Percentiles rank a stretch among this genome's conserved stretches.
Conservation (phyloP, 1,140 invertebrate species). For the Musca vetustissima region DNA sequence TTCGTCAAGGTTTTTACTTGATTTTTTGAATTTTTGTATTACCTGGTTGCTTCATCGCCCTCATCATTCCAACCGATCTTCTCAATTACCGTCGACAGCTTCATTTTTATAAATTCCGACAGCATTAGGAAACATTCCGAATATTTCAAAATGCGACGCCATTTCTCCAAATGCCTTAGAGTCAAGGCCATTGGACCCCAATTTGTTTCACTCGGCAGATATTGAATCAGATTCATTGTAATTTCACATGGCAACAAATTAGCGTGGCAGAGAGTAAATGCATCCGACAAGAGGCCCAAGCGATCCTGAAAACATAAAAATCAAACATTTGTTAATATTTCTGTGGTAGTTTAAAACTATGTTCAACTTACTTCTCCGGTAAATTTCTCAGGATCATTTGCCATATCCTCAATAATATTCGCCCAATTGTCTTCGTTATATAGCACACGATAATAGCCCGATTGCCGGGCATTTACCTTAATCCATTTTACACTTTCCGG, state of each 20-base stretch:
- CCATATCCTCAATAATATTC: slow-evolving; percentile 68
- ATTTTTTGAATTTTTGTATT: slow-evolving; percentile 31
- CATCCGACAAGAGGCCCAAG: slow-evolving; percentile 73
- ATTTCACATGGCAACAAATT: slow-evolving; percentile 68
- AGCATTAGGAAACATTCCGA: slow-evolving; percentile 68
- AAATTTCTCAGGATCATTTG: slow-evolving; percentile 68
- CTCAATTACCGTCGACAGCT: slow-evolving; percentile 65
- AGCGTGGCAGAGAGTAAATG: slow-evolving; percentile 73
- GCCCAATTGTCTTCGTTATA: slow-evolving; percentile 81
- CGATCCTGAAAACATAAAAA: slow-evolving; percentile 59
- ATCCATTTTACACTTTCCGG: slow-evolving; percentile 70
- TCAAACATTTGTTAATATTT: background rate
- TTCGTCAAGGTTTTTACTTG: no score
- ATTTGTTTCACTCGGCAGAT: slow-evolving; percentile 71
- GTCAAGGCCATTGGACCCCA: slow-evolving; percentile 76
- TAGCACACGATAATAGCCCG: slow-evolving; percentile 83
- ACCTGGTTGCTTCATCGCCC: slow-evolving; percentile 70
- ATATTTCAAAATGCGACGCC: slow-evolving; percentile 70
- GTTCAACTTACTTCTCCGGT: slow-evolving; percentile 56
- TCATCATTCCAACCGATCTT: slow-evolving; percentile 69
- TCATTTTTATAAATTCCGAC: slow-evolving; percentile 63
- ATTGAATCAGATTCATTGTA: slow-evolving; percentile 69
- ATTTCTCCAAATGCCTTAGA: slow-evolving; percentile 67
- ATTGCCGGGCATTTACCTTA: slow-evolving; percentile 84
- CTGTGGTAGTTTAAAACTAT: background rate